Evolutionary conservation across 1,140 invertebrate genomes (phyloP), one percentile per base, ranked within the genome.

Genomic region (Copidosoma floridanum): DNA sequence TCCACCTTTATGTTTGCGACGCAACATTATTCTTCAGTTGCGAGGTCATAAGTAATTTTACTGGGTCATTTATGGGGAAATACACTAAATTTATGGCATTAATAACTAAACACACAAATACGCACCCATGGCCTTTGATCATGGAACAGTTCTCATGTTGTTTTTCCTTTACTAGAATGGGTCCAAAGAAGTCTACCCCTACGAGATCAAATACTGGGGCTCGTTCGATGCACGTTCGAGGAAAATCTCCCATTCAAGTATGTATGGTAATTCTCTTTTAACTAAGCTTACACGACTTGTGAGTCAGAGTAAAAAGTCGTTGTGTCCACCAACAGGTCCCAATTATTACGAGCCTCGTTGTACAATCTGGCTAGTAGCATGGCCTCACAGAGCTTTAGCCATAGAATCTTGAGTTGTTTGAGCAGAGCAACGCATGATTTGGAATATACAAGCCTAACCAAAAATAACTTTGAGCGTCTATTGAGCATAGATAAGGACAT

Each of bases 241-340:
- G 61, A 10, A 64, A 44, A 50, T 62, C 35, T 2, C 55, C 56
- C 65, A 63, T 66, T 37, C 43, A 44, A 57, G 64, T 60, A 11
- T 55, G 32, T 56, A 53, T 23, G n/a, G 14, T 1, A 68, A 63
- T n/a, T 50, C 32, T 0, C 51, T n/a, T 51, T 8, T 24, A 3
- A 18, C 10, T 41, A 43, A n/a, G 35, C 32, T 27, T 46, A 0
- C 23, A 16, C 1, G 16, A 20, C 18, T 3, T 23, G 8, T 1
- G 27, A 23, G 0, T 63, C 57, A 4, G 56, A 53, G 46, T 52
- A 62, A 18, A 62, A 46, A 24, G 12, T 6, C n/a, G 52, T 26
- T 23, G 27, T 1, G 2, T 24, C 20, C 16, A 46, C 10, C n/a
- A 24, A 23, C 0, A 29, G 1, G 11, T 40, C 20, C 16, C 61